Evolutionary conservation across 2,797 vertebrate genomes (phyloP).

Genomic region (Anguilla megastoma): DNA sequence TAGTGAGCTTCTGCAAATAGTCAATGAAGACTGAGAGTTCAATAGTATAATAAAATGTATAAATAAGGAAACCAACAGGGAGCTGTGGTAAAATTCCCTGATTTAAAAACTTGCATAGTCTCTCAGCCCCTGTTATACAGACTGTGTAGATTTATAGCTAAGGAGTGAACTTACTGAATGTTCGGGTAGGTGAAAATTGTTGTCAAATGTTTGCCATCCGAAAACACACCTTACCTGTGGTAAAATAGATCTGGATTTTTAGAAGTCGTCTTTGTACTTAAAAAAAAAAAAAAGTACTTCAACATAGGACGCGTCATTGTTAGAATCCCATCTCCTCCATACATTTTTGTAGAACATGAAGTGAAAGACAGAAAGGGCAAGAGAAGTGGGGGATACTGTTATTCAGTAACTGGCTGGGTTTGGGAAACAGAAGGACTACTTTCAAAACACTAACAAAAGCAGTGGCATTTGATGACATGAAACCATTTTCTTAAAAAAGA

Average conservation of each 20-base stretch:
- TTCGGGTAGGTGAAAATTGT: slow-evolving; percentile 54
- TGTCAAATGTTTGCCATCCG: slow-evolving; percentile 33
- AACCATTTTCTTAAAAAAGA: neutral
- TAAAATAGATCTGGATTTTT: slow-evolving; percentile 32
- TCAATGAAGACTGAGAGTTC: neutral
- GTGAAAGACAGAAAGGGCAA: neutral
- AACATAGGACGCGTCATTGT: neutral
- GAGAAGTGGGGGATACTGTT: neutral
- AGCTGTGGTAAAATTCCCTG: neutral
- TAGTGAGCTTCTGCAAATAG: neutral
- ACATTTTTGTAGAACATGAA: neutral
- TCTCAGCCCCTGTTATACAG: neutral
- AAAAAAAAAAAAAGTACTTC: neutral
- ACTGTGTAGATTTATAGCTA: slow-evolving; percentile 51
- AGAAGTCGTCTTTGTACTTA: neutral
- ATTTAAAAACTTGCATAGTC: neutral
- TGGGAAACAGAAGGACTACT: neutral
- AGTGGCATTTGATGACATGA: neutral
- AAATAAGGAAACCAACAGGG: neutral
- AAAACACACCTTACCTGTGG: slow-evolving; percentile 40
- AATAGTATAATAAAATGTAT: neutral
- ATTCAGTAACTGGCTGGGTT: neutral
- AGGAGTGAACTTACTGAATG: slow-evolving; percentile 48
- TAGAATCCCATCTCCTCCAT: neutral
- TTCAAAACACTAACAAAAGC: neutral